phyloP scores from a whole-genome alignment of 2,797 vertebrate genomes.

The Dallia pectoralis region DNA sequence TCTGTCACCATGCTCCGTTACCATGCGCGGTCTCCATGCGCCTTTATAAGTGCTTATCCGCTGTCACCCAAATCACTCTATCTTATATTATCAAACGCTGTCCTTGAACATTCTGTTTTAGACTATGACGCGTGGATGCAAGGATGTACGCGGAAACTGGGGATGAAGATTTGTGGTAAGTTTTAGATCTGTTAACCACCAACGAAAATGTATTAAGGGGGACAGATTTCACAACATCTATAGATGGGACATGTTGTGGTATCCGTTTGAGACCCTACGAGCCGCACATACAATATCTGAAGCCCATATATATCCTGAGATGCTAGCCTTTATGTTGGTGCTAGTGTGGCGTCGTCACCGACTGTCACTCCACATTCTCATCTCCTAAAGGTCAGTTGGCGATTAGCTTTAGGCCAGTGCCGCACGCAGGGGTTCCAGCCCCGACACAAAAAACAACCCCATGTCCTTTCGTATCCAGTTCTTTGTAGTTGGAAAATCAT shows the following conservation, averaged over 20 bases:
- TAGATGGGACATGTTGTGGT: not conserved
- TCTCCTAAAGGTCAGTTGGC: slow-evolving; percentile 68
- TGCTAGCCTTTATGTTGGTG: slow-evolving; percentile 32
- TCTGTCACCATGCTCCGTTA: slow-evolving; percentile 18
- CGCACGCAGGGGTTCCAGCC: slow-evolving; percentile 25
- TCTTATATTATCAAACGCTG: slow-evolving; percentile 58
- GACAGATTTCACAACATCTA: not conserved
- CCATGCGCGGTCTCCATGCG: no score
- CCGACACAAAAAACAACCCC: slow-evolving; percentile 21
- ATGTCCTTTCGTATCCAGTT: slow-evolving; percentile 47
- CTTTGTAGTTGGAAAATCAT: not conserved
- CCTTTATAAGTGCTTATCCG: slow-evolving; percentile 39
- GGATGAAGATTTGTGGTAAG: slow-evolving; percentile 99
- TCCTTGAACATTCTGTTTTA: slow-evolving; percentile 72
- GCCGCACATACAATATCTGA: not conserved
- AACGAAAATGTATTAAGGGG: not conserved
- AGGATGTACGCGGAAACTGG: slow-evolving; percentile 96
- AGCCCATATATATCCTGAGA: slow-evolving; percentile 2
- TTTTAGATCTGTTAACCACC: slow-evolving; percentile 40
- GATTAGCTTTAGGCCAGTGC: slow-evolving; percentile 61
- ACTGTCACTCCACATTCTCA: slow-evolving; percentile 63
- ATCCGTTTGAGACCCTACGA: not conserved
- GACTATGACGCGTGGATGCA: slow-evolving; percentile 97
- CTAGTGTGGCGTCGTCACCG: slow-evolving; percentile 31
- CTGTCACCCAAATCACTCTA: slow-evolving; percentile 13